Evolutionary conservation across 2,797 vertebrate species (phyloP).

Genomic region (Peromyscus eremicus): DNA sequence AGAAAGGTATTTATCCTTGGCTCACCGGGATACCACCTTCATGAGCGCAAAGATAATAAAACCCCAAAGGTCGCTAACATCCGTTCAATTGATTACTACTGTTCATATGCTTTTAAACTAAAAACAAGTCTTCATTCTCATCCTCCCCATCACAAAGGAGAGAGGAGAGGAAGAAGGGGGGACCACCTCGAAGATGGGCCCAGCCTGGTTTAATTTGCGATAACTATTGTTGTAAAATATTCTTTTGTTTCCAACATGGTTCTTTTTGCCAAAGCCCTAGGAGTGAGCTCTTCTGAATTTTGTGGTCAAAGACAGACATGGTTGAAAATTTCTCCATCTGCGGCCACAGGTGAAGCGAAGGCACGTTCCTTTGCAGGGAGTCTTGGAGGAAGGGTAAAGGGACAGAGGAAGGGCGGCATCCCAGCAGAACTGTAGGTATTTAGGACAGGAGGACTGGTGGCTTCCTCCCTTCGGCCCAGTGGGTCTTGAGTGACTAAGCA

Average conservation of each 20-base stretch:
- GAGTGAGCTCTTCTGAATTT: neutral
- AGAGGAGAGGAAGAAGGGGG: neutral
- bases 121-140: neutral
- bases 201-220: neutral
- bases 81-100: neutral
- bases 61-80: neutral
- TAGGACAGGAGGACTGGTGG: neutral
- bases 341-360: slow-evolving; percentile 64
- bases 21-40: slow-evolving; percentile 7
- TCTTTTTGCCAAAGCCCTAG: slow-evolving; percentile 12
- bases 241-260: neutral
- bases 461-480: neutral
- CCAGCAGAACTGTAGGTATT: neutral
- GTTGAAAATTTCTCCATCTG: slow-evolving; percentile 31
- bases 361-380: neutral
- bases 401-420: neutral
- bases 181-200: neutral
- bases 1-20: neutral
- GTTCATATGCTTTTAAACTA: slow-evolving; percentile 35
- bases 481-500: slow-evolving; percentile 5
- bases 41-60: neutral
- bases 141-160: neutral
- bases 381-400: neutral
- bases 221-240: neutral
- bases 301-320: neutral